These are phyloP conservation scores for Ellobius talpinus DNA, from an alignment of 2,113 vertebrate genomes.

Conservation along the genomic window DNA sequence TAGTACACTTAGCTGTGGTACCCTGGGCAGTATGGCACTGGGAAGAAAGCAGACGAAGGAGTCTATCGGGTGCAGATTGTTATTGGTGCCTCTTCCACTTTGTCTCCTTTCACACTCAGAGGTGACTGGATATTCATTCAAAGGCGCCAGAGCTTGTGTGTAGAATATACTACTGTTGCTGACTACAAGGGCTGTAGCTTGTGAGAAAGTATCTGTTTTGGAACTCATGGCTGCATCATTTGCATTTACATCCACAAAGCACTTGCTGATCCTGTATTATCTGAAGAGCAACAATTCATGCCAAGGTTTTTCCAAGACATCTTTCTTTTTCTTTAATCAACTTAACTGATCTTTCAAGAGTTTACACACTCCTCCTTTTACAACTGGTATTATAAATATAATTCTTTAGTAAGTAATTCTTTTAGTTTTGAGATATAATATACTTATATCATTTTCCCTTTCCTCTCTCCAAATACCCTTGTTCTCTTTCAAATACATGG, in stretches of 20 bases:
- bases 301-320: not conserved
- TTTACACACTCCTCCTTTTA: not conserved
- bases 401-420: not conserved
- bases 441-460: not conserved
- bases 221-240: not conserved
- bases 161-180: too few relatives aligned
- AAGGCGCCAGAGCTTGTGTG: not conserved
- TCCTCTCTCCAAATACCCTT: not conserved
- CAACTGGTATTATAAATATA: not conserved
- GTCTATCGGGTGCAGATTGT: not conserved
- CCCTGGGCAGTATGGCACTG: not conserved
- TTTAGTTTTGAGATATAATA: not conserved
- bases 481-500: not conserved
- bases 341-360: not conserved
- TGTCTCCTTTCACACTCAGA: not conserved
- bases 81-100: not conserved
- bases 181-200: not conserved
- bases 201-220: not conserved
- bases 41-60: not conserved
- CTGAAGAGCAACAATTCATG: not conserved
- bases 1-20: not conserved
- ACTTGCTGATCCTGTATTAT: not conserved
- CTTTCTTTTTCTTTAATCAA: conserved; percentile 6
- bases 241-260: not conserved
- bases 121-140: not conserved